Base-by-base conservation (phyloP, 2,113 vertebrate species). In the Heterocephalus glaber region DNA sequence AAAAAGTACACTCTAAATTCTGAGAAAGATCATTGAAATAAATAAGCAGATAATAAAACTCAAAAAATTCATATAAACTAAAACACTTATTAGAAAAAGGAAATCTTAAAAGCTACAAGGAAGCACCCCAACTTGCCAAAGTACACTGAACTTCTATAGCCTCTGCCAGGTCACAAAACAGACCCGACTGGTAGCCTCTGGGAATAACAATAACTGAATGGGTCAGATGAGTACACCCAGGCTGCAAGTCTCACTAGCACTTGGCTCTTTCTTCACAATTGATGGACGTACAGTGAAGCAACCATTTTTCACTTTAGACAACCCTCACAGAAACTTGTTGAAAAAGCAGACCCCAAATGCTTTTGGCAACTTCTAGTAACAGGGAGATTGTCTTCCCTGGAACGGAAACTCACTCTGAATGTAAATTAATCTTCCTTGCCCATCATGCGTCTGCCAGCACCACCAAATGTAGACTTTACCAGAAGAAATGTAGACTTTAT, bases 361-460 rank as follows among this genome's bases (percentile, higher is more conserved):
- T 87, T 86, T 66, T 8, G 16, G 65, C 14, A 89, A 76, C 58
- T 77, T 89, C 68, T 58, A 28, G 41, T 30, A 90, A 90, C 12
- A 5, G 80, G 52, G 66, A 70, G 22, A 68, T 68, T 80, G 58
- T 76, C 12, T 52, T 76, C 11, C 58, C 28, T 83, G 17, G 38
- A 87, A 68, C 4, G 22, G 20, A 66, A 3, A 92, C 33, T 52
- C 14, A 47, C n/a, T 38, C 14, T 81, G 35, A 38, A 49, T 81
- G 79, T 80, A 93, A 88, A 88, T 61, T 41, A 92, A 60, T 94
- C 58, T 85, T 94, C 56, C 65, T 77, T 88, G 24, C 52, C 72
- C 35, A 70, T 52, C n/a, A 85, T 14, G 19, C 41, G 68, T 58
- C 76, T 90, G 52, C 20, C 41, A 76, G 41, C 38, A 93, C 26